These are phyloP conservation scores for Crotalus horridus DNA, from an alignment of 2,113 vertebrate genomes.

Conservation along the genomic window DNA sequence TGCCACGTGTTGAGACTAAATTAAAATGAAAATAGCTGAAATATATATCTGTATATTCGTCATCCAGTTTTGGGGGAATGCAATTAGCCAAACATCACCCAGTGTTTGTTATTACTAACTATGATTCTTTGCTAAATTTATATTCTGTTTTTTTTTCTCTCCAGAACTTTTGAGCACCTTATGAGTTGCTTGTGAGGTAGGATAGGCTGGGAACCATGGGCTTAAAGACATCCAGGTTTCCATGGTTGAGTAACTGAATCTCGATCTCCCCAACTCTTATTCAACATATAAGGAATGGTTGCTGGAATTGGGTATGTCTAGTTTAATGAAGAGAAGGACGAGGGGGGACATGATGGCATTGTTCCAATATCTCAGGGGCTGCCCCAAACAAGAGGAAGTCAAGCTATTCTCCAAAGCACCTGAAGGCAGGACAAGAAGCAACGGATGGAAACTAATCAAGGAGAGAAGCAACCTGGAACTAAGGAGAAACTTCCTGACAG, in stretches of 20 bases:
- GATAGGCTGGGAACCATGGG: background rate
- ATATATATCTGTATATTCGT: background rate
- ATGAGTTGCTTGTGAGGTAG: background rate
- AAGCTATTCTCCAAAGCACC: too few relatives aligned
- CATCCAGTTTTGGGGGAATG: background rate
- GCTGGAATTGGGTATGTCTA: too few relatives aligned
- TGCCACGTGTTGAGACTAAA: background rate
- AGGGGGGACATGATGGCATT: too few relatives aligned
- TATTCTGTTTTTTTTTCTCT: background rate
- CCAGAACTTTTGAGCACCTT: background rate
- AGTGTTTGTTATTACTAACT: background rate
- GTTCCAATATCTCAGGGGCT: too few relatives aligned
- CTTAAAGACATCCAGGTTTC: background rate
- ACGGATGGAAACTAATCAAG: too few relatives aligned
- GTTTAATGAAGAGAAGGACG: too few relatives aligned
- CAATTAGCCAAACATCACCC: background rate
- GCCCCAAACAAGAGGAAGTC: too few relatives aligned
- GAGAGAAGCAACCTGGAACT: too few relatives aligned
- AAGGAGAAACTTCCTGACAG: too few relatives aligned
- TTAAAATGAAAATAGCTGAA: background rate
- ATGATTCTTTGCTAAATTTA: background rate
- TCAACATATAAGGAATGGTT: background rate
- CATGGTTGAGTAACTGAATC: background rate
- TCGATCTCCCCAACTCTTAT: background rate
- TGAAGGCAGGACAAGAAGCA: too few relatives aligned